Conservation (phyloP, 2,888 invertebrate species). For the Leptopilina myrica region DNA sequence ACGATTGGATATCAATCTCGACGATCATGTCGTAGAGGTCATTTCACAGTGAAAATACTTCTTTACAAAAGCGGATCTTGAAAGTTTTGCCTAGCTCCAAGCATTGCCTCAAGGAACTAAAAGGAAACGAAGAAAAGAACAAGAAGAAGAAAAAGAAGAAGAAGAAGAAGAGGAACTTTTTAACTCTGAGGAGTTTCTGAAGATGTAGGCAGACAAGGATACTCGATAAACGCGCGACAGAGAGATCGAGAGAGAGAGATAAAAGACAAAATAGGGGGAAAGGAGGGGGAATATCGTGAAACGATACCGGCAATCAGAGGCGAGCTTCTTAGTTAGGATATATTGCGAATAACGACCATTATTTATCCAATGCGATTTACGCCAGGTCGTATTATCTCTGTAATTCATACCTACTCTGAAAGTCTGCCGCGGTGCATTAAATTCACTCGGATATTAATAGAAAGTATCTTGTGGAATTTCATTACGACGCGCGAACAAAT, state of each 20-base stretch:
- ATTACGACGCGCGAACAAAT: conserved; percentile 35
- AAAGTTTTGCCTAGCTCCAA: conserved; percentile 27
- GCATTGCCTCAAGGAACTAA: conserved; percentile 29
- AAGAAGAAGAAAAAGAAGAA: too few relatives aligned
- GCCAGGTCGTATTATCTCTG: conserved; percentile 34
- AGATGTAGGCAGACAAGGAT: conserved; percentile 30
- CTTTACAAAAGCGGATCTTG: conserved; percentile 2
- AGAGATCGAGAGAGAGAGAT: conserved; percentile 27
- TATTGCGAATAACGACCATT: conserved; percentile 41
- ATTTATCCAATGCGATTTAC: conserved; percentile 40
- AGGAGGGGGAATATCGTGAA: conserved; percentile 16
- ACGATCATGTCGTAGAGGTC: conserved; percentile 56
- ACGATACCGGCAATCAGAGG: conserved; percentile 38
- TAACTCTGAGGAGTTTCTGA: conserved; percentile 16
- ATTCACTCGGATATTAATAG: conserved; percentile 39
- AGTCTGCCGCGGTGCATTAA: conserved; percentile 37
- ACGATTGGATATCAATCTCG: conserved; percentile 65
- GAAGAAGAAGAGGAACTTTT: conserved; percentile 38
- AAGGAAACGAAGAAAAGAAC: conserved; percentile 20
- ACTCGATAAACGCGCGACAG: too few relatives aligned
- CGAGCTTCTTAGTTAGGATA: conserved; percentile 39
- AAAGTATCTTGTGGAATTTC: conserved; percentile 34
- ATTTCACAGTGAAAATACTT: conserved; percentile 16
- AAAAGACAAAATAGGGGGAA: conserved; percentile 37
- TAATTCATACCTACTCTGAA: conserved; percentile 37